Evolutionary conservation across 2,113 vertebrate species (phyloP).

Genomic region (Psittacara wagleri): DNA sequence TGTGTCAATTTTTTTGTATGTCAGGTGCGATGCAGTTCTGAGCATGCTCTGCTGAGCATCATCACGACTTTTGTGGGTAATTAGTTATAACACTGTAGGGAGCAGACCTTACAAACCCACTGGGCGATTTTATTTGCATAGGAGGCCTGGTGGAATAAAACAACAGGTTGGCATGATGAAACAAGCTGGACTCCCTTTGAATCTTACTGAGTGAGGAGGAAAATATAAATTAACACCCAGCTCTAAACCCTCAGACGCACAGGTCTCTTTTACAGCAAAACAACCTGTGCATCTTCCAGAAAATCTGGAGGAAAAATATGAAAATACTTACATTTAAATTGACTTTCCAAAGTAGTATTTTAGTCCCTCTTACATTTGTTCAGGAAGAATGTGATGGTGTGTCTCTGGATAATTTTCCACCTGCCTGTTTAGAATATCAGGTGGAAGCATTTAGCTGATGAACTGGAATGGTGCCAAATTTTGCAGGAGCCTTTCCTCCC

Average conservation of each 20-base stretch:
- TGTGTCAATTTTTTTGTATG: conserved; percentile 1
- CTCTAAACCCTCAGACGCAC: neutral
- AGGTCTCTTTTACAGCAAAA: neutral
- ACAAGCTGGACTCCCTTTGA: neutral
- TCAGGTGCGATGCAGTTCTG: conserved; percentile 15
- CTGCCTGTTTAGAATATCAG: conserved; percentile 60
- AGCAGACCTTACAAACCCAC: conserved; percentile 4
- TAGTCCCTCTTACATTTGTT: conserved; percentile 22
- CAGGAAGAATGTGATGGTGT: neutral
- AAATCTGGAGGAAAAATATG: neutral
- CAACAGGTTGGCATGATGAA: neutral
- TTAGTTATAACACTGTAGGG: neutral
- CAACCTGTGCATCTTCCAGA: neutral
- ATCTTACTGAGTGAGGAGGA: neutral
- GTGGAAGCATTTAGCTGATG: conserved; percentile 6
- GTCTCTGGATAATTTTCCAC: conserved; percentile 53
- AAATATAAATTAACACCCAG: neutral
- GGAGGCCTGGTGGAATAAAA: neutral
- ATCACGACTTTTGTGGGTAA: conserved; percentile 25
- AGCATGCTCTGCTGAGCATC: conserved; percentile 18
- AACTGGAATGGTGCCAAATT: neutral
- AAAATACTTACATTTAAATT: conserved; percentile 13
- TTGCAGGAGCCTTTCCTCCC: conserved; percentile 5
- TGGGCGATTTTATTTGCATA: conserved; percentile 8
- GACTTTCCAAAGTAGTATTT: conserved; percentile 17